Conservation (phyloP, 1,140 invertebrate genomes). For the Maconellicoccus hirsutus region DNA sequence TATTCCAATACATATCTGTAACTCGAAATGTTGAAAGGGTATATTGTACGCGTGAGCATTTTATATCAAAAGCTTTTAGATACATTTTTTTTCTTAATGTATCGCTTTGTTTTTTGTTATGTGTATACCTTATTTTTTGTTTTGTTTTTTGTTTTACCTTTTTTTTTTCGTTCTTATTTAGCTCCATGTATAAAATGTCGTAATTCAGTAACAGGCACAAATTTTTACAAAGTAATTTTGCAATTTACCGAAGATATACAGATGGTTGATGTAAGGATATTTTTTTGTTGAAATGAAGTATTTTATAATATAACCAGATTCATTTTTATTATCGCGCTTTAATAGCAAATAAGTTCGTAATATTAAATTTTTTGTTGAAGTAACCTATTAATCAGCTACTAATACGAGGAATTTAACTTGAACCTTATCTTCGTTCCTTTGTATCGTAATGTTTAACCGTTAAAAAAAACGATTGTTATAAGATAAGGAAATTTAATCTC, state of each 20-base stretch:
- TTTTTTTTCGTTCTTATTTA: neutral
- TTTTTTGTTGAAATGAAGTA: neutral
- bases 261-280: no score
- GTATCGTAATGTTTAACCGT: neutral
- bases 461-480: neutral
- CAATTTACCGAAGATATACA: no score
- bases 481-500: neutral
- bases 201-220: neutral
- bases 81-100: neutral
- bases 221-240: neutral
- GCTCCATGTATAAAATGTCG: neutral
- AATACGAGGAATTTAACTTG: neutral
- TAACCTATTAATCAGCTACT: neutral
- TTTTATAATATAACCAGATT: neutral
- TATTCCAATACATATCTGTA: neutral
- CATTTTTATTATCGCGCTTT: neutral
- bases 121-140: neutral
- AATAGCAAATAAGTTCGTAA: neutral
- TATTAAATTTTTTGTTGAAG: neutral
- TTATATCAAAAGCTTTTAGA: neutral
- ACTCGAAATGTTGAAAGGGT: neutral
- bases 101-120: neutral
- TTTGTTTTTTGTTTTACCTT: neutral
- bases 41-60: neutral
- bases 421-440: neutral